phyloP scores from a whole-genome alignment of 2,113 vertebrate genomes.

The Machaerirhynchus nigripectus region DNA sequence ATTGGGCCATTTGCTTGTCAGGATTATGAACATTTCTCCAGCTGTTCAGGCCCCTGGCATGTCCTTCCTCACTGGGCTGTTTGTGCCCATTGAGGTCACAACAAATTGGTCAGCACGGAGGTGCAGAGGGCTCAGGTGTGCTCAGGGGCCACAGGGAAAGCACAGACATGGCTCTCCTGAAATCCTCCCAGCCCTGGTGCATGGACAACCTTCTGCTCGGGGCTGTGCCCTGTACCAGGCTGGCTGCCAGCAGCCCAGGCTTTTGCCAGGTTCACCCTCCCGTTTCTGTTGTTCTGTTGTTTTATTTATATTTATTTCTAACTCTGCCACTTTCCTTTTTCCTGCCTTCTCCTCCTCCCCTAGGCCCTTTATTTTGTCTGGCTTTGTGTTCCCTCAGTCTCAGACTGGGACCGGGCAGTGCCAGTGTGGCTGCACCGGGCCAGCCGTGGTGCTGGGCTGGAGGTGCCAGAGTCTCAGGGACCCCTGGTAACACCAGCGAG shows the following conservation, averaged over 20 bases:
- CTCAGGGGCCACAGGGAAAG: fast-evolving
- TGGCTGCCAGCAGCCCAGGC: neutral
- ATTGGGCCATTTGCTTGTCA: neutral
- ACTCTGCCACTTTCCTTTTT: neutral
- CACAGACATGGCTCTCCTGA: neutral
- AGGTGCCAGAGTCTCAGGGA: neutral
- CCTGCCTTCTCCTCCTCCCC: neutral
- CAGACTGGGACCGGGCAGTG: neutral
- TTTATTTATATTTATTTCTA: neutral
- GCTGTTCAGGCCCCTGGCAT: fast-evolving
- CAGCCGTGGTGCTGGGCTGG: neutral
- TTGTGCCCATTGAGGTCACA: fast-evolving
- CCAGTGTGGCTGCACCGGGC: fast-evolving
- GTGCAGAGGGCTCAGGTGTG: neutral
- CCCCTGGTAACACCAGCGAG: fast-evolving
- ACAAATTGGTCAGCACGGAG: neutral
- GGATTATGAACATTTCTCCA: neutral
- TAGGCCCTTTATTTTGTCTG: neutral
- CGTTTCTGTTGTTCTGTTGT: neutral
- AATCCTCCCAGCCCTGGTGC: neutral
- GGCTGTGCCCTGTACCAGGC: neutral
- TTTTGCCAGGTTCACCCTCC: neutral
- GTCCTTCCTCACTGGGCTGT: neutral
- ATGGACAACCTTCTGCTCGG: fast-evolving
- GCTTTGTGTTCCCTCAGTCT: neutral